Conservation (phyloP, 1,140 invertebrate species). For the Papilio glaucus region DNA sequence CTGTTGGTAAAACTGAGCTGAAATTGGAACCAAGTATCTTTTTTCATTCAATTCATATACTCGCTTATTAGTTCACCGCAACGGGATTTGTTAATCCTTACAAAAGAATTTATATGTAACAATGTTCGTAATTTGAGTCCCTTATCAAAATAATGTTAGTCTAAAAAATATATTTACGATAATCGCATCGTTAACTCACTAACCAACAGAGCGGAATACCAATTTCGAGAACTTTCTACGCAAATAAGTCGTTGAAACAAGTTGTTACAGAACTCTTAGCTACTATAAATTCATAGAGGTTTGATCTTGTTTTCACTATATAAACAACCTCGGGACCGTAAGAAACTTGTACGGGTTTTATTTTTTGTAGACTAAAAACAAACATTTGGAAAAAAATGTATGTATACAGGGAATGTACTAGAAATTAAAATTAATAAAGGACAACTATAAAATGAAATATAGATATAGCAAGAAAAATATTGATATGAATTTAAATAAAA, state of each 20-base stretch:
- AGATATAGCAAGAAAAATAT: neutral
- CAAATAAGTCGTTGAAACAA: slow-evolving; percentile 34
- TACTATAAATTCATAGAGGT: slow-evolving; percentile 46
- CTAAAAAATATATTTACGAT: neutral
- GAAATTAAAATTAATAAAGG: neutral
- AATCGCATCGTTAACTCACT: slow-evolving; percentile 24
- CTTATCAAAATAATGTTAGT: neutral
- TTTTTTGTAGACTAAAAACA: neutral
- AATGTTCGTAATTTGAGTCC: too few species aligned
- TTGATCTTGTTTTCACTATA: slow-evolving; percentile 41
- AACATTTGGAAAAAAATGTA: neutral
- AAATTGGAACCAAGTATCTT: too few species aligned
- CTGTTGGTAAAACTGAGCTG: too few species aligned
- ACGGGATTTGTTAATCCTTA: too few species aligned
- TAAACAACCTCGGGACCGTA: neutral
- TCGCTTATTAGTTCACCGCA: too few species aligned
- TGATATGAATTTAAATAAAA: neutral
- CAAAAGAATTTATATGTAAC: too few species aligned
- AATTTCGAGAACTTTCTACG: slow-evolving; percentile 13
- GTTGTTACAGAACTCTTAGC: slow-evolving; percentile 38
- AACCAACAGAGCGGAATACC: slow-evolving; percentile 26
- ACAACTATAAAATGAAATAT: neutral
- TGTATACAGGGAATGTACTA: too few species aligned
- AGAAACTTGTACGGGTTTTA: neutral
- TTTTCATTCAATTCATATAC: too few species aligned